Evolutionary conservation across 2,797 vertebrate species (phyloP).

Genomic region (Sebastes oblongus): DNA sequence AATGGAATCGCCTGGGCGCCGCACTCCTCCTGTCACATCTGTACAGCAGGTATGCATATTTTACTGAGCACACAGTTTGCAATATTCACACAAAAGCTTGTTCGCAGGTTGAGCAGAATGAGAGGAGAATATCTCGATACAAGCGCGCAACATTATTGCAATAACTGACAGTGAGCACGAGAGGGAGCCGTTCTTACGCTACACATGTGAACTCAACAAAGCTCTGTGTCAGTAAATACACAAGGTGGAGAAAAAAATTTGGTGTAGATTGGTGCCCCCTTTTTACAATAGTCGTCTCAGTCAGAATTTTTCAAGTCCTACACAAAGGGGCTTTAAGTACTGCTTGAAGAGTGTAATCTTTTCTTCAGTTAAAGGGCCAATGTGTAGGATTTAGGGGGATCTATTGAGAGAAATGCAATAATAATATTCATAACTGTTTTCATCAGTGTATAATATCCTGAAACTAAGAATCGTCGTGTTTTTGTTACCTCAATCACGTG

Average conservation of each 20-base stretch:
- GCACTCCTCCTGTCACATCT: constrained; percentile 96
- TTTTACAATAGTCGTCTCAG: no score
- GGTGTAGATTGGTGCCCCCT: no score
- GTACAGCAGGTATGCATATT: constrained; percentile 87
- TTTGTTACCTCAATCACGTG: background rate
- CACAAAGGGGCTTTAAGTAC: background rate
- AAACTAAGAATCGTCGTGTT: background rate
- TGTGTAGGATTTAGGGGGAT: background rate
- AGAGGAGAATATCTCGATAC: background rate
- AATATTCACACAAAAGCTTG: background rate
- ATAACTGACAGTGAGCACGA: background rate
- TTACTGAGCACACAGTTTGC: background rate
- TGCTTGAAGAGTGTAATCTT: background rate
- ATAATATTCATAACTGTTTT: background rate
- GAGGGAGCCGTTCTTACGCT: background rate
- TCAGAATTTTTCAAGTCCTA: background rate
- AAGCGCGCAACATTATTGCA: background rate
- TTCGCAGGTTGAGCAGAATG: background rate
- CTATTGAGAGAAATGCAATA: background rate
- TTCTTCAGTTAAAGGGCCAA: background rate
- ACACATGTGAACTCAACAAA: background rate
- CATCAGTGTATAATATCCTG: background rate
- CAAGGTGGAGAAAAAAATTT: background rate
- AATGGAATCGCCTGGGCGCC: constrained; percentile 96
- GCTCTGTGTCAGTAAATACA: background rate